phyloP scores from a whole-genome alignment of 2,113 vertebrate species.

The Etia nguti region DNA sequence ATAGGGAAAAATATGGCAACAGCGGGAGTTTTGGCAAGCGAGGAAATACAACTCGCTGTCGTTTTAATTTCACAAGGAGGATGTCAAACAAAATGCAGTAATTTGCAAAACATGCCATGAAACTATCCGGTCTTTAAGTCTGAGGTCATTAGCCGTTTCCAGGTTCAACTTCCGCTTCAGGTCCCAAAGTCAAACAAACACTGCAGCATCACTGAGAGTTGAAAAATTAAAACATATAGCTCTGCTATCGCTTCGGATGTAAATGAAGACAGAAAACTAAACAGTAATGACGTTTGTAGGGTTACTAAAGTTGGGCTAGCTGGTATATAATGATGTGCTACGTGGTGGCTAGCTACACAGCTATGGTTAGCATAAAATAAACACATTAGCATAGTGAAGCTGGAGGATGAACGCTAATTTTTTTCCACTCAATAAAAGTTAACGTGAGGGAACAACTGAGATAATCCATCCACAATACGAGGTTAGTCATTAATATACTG shows the following conservation, averaged over 20 bases:
- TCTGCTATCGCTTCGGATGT: neutral
- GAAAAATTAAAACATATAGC: neutral
- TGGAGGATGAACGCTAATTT: neutral
- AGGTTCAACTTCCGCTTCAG: neutral
- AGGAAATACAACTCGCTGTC: neutral
- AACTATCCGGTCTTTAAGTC: neutral
- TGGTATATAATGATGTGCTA: neutral
- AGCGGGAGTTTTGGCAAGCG: fast-evolving
- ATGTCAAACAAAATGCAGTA: neutral
- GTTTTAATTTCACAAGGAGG: neutral
- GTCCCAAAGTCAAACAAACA: neutral
- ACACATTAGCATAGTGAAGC: neutral
- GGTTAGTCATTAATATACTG: neutral
- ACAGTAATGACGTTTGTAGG: neutral
- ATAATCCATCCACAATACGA: neutral
- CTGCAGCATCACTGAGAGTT: neutral
- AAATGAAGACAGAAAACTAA: neutral
- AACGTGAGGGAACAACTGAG: neutral
- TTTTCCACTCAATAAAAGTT: neutral
- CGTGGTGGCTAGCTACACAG: neutral
- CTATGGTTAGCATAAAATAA: neutral
- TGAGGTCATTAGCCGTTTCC: neutral
- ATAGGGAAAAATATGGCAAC: neutral
- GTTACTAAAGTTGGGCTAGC: neutral
- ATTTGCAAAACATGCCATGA: neutral